Evolutionary conservation across 2,113 vertebrate species (phyloP).

Genomic region (Carassius gibelio): DNA sequence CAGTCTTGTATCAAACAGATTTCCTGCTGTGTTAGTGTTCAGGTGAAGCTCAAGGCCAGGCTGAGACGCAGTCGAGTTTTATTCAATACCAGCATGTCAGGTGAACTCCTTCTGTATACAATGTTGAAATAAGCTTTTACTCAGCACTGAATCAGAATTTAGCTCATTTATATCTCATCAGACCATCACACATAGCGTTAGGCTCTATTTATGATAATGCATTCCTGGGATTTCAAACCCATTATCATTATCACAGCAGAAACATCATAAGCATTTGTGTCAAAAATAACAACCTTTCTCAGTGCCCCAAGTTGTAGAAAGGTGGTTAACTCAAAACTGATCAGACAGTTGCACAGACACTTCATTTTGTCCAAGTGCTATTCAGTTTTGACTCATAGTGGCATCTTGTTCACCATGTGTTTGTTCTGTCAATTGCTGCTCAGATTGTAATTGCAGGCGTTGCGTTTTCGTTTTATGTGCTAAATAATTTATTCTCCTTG

Average conservation of each 20-base stretch:
- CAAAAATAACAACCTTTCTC: neutral
- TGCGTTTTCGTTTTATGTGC: neutral
- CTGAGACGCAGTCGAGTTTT: slow-evolving; percentile 49
- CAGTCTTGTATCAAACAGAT: slow-evolving; percentile 66
- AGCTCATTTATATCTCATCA: slow-evolving; percentile 34
- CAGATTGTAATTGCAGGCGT: neutral
- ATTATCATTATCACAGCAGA: slow-evolving; percentile 34
- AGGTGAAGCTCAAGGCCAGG: slow-evolving; percentile 73
- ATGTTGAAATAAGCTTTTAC: slow-evolving; percentile 27
- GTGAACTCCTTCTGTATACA: slow-evolving; percentile 60
- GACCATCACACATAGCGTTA: slow-evolving; percentile 13
- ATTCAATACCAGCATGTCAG: slow-evolving; percentile 68
- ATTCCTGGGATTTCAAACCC: slow-evolving; percentile 28
- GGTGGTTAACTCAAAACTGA: slow-evolving; percentile 10
- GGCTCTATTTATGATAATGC: slow-evolving; percentile 22
- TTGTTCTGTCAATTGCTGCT: slow-evolving; percentile 14
- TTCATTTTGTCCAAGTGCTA: slow-evolving; percentile 7
- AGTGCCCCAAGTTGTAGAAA: neutral
- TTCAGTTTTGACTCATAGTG: slow-evolving; percentile 19
- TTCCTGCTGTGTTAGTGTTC: slow-evolving; percentile 68
- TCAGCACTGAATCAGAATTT: slow-evolving; percentile 19
- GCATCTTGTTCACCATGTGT: neutral
- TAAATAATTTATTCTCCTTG: neutral
- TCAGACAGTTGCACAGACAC: neutral
- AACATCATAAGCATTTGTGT: slow-evolving; percentile 27